Conservation (phyloP, 2,888 invertebrate species). For the Drosophila mimetica region DNA sequence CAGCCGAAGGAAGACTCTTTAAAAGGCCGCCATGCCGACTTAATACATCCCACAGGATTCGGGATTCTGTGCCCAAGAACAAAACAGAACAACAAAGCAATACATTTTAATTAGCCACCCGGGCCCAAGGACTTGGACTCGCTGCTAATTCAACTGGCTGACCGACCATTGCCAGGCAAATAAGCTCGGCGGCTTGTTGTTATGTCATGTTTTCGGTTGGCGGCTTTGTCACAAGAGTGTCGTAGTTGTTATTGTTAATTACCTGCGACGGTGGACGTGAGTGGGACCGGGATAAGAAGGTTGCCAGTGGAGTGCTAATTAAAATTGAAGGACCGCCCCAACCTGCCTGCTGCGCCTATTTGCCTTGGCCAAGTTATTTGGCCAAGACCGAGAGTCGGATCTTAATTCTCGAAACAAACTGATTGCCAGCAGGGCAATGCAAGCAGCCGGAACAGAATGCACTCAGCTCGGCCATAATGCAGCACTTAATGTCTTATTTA, state of each 20-base stretch:
- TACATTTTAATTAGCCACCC: conserved; percentile 67
- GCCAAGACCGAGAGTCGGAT: conserved; percentile 7
- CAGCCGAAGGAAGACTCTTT: conserved; percentile 11
- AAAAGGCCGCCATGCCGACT: conserved; percentile 47
- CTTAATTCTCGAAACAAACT: conserved; percentile 17
- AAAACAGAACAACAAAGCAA: conserved; percentile 34
- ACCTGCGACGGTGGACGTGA: conserved; percentile 37
- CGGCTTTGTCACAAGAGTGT: conserved; percentile 43
- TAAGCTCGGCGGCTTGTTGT: conserved; percentile 41
- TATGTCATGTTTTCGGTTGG: conserved; percentile 48
- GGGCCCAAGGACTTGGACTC: conserved; percentile 15
- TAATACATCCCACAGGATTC: conserved; percentile 39
- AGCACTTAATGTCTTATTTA: conserved; percentile 47
- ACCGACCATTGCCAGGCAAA: conserved; percentile 52
- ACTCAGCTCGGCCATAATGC: conserved; percentile 41
- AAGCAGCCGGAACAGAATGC: conserved; percentile 20
- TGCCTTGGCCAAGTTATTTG: conserved; percentile 40
- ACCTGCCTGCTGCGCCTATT: conserved; percentile 17
- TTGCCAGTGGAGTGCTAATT: conserved; percentile 37
- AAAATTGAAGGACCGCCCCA: conserved; percentile 34
- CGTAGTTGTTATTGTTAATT: conserved; percentile 63
- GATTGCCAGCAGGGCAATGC: background rate
- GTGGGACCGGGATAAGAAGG: conserved; percentile 9
- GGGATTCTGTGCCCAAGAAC: too few species aligned
- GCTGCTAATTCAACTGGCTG: conserved; percentile 45